phyloP scores from a whole-genome alignment of 2,113 vertebrate species.

The Sardina pilchardus region DNA sequence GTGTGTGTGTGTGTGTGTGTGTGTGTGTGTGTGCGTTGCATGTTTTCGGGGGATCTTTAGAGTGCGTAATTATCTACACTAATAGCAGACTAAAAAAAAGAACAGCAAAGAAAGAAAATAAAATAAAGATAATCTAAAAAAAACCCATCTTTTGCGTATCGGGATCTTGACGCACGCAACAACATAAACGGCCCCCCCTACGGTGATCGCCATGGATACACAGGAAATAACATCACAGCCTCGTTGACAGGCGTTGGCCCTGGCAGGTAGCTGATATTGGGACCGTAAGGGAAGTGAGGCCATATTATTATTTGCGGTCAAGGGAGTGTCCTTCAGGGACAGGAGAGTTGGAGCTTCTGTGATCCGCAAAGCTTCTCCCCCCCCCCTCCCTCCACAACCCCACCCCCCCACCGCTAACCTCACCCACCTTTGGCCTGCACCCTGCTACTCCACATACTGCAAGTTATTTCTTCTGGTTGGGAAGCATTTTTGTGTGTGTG shows the following conservation, averaged over 20 bases:
- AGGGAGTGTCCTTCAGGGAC: neutral
- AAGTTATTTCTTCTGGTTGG: neutral
- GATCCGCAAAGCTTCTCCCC: neutral
- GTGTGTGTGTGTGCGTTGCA: constrained; percentile 27
- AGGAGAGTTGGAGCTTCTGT: neutral
- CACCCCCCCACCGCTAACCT: neutral
- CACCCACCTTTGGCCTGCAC: neutral
- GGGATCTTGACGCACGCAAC: neutral
- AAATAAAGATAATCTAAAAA: neutral
- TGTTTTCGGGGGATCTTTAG: neutral
- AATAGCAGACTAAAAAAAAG: neutral
- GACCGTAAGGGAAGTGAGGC: neutral
- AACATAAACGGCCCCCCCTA: neutral
- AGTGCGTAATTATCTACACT: neutral
- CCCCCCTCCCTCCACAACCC: neutral
- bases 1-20: constrained; percentile 26
- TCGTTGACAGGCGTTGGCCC: neutral
- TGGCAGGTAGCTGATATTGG: neutral
- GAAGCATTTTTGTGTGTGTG: constrained; percentile 14
- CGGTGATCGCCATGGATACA: neutral
- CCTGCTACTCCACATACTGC: neutral
- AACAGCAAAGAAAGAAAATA: neutral
- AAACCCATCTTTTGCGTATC: neutral
- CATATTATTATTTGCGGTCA: neutral
- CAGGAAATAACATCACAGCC: neutral